Evolutionary conservation across 2,888 invertebrate genomes (phyloP).

Genomic region (Drosophila gaucha): DNA sequence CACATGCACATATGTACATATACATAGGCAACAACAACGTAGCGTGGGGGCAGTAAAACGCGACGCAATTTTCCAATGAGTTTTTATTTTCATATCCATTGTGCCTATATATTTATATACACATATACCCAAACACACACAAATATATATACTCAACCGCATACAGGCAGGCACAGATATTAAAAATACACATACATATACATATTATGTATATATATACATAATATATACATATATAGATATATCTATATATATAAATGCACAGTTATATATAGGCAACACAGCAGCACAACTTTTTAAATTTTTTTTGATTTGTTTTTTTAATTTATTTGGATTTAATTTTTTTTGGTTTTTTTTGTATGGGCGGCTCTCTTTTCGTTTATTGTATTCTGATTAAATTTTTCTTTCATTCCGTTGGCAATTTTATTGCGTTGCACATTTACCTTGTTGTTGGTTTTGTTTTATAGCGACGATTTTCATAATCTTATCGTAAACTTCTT

Average conservation of each 20-base stretch:
- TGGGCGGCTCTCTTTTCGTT: constrained; percentile 8
- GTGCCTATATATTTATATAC: constrained; percentile 7
- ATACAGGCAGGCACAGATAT: constrained; percentile 19
- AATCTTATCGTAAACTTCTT: constrained; percentile 62
- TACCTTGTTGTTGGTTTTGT: constrained; percentile 57
- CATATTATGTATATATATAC: constrained; percentile 5
- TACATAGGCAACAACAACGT: constrained; percentile 26
- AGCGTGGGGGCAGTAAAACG: constrained; percentile 23
- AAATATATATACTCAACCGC: not conserved
- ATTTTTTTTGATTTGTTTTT: constrained; percentile 12
- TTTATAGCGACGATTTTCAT: constrained; percentile 51
- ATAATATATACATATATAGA: constrained; percentile 14
- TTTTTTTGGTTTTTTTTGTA: not conserved
- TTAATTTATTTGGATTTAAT: not conserved
- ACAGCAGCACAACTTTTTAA: constrained; percentile 23
- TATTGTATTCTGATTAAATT: constrained; percentile 12
- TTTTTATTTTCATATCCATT: constrained; percentile 32
- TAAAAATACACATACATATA: constrained; percentile 10
- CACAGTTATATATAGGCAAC: constrained; percentile 36
- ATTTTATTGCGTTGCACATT: constrained; percentile 46
- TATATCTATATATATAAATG: constrained; percentile 11
- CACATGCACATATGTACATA: not conserved
- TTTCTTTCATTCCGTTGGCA: constrained; percentile 10
- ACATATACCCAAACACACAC: not conserved
- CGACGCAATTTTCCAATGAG: constrained; percentile 59